Conservation (phyloP, 2,113 vertebrate species). For the Aix galericulata region DNA sequence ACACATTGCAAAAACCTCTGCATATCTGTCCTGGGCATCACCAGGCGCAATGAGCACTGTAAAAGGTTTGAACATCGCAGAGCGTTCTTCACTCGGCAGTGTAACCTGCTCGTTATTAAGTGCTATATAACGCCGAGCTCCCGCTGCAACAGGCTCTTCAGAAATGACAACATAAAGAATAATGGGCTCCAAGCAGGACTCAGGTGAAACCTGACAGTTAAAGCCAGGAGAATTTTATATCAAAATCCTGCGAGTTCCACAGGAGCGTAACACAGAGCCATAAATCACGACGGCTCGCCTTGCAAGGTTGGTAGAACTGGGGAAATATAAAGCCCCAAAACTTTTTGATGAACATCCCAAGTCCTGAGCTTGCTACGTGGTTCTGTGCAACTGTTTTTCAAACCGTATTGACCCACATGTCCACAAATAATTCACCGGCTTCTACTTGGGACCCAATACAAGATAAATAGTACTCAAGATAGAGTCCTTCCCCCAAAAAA, state of each 20-base stretch:
- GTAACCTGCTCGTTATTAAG: conserved; percentile 53
- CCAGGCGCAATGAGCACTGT: background rate
- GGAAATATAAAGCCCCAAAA: conserved; percentile 47
- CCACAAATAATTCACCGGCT: background rate
- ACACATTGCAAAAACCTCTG: background rate
- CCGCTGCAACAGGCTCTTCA: conserved; percentile 58
- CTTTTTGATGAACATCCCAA: conserved; percentile 29
- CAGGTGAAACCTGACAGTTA: conserved; percentile 58
- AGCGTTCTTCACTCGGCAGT: conserved; percentile 45
- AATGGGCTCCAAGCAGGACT: conserved; percentile 56
- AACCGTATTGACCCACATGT: background rate
- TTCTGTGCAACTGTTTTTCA: background rate
- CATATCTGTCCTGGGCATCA: conserved; percentile 26
- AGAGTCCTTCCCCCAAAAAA: background rate
- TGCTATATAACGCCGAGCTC: conserved; percentile 17
- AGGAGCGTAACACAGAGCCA: conserved; percentile 35
- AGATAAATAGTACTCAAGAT: background rate
- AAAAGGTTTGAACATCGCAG: conserved; percentile 26
- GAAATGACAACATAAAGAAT: conserved; percentile 69
- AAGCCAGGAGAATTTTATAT: conserved; percentile 59
- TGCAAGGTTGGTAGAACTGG: conserved; percentile 4
- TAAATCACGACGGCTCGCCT: conserved; percentile 58
- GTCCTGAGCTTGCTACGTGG: background rate
- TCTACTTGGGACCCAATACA: background rate
- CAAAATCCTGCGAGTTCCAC: conserved; percentile 53